Percentiles rank a stretch among this genome's conserved stretches.
phyloP scores from a whole-genome alignment of 2,797 vertebrate genomes.

The Octomys mimax region DNA sequence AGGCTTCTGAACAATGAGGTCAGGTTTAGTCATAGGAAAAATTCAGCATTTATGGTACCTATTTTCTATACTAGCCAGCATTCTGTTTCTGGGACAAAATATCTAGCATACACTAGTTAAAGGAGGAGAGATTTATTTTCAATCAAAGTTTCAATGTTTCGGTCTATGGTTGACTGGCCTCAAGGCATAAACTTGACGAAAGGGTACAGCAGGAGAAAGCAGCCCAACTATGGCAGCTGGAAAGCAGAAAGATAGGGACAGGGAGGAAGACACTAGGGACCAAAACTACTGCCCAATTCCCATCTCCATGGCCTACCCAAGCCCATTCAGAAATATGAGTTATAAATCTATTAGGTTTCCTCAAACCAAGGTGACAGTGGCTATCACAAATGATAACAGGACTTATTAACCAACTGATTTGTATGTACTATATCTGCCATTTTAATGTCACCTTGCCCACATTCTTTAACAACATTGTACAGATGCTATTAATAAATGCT shows the following conservation, averaged over 20 bases:
- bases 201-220: neutral
- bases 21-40: neutral
- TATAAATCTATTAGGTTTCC: neutral
- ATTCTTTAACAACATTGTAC: neutral
- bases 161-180: neutral
- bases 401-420: neutral
- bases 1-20: neutral
- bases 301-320: neutral
- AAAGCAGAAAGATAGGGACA: neutral
- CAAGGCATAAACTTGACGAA: neutral
- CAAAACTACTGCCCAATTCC: neutral
- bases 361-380: neutral
- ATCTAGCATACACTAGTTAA: neutral
- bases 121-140: neutral
- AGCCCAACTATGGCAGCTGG: neutral
- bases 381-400: neutral
- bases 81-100: neutral
- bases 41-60: neutral
- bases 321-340: neutral
- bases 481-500: accelerated
- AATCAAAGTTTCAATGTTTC: neutral
- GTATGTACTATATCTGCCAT: neutral
- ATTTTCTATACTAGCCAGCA: neutral
- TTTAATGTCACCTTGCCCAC: neutral
- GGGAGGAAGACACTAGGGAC: neutral